Evolutionary conservation across 1,140 invertebrate species (phyloP), one percentile per base, ranked within the genome.

Genomic region (Papilio polytes): DNA sequence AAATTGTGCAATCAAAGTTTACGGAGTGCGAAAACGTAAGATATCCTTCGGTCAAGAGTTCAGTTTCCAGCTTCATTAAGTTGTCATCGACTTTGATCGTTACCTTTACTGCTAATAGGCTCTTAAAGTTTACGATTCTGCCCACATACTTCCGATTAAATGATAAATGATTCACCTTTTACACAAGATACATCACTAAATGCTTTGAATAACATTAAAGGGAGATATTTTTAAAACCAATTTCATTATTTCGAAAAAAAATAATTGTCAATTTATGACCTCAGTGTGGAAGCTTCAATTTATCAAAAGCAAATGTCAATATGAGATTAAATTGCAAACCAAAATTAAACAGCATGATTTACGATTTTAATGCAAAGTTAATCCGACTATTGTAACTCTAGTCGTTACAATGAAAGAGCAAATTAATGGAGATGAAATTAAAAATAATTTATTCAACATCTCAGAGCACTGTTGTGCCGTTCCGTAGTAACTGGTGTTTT

Each of bases 51-150:
- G 59, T 66, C 22, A 36, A 66, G 12, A 15, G 12, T 26, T 66
- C 13, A 2, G 63, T 0, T 66, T 66, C 63, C 13, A 2, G 63
- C 3, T 66, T 66, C 63, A 15, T 66, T 15, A 66, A 66, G 7
- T 66, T 66, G 22, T 26, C 22, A 66, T 66, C 1, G 63, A 66
- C 22, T 31, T 31, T 70, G 3, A 70, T 70, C 22, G 13, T 26
- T 70, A 1, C 26, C 26, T 70, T 70, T 70, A 70, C 63, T 70
- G 63, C 63, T 70, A 70, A 70, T 70, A 70, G 63, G 26, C 3
- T 70, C 15, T 70, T 70, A 4, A 31, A 1, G 63, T 70, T 70
- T 70, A 70, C 63, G 63, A 70, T 31, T 26, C 36, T 26, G 12
- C 12, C 26, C 59, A 70, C 26, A 70, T 15, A 70, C 26, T 70